Percentiles rank a stretch among this genome's conserved stretches.
Evolutionary conservation across 2,797 vertebrate species (phyloP).

Genomic region (Harpagifer antarcticus): DNA sequence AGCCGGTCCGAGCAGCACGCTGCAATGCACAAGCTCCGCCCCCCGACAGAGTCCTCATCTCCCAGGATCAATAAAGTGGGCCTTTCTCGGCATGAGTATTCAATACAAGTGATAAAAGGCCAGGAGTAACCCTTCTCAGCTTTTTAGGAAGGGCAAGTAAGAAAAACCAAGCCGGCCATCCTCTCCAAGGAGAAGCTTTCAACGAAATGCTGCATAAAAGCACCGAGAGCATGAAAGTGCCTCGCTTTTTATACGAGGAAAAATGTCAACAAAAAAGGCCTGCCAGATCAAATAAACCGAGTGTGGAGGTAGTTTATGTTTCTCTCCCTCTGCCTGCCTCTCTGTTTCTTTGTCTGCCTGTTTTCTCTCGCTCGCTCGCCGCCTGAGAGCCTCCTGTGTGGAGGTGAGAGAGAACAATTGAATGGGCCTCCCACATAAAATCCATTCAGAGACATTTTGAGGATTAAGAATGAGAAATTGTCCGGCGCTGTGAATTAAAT

Average conservation of each 20-base stretch:
- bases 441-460: conserved; percentile 77
- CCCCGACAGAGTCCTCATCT: conserved; percentile 56
- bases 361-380: conserved; percentile 44
- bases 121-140: conserved; percentile 61
- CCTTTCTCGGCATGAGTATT: conserved; percentile 62
- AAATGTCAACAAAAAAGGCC: conserved; percentile 68
- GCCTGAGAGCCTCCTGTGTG: conserved; percentile 52
- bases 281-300: conserved; percentile 62
- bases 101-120: conserved; percentile 74
- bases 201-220: conserved; percentile 66
- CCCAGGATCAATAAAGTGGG: conserved; percentile 67
- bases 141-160: conserved; percentile 41
- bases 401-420: conserved; percentile 73
- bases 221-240: conserved; percentile 57
- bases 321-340: conserved; percentile 11
- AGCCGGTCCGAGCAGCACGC: conserved; percentile 45
- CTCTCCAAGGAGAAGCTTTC: conserved; percentile 70
- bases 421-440: conserved; percentile 78
- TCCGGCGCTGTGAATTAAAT: conserved; percentile 72
- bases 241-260: conserved; percentile 56
- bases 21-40: conserved; percentile 65
- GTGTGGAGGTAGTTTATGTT: conserved; percentile 67
- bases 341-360: conserved; percentile 60
- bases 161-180: conserved; percentile 58
- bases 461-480: conserved; percentile 77